Percentiles rank a stretch among this genome's conserved stretches.
Conservation (phyloP, 2,113 vertebrate species). For the Archocentrus centrarchus region DNA sequence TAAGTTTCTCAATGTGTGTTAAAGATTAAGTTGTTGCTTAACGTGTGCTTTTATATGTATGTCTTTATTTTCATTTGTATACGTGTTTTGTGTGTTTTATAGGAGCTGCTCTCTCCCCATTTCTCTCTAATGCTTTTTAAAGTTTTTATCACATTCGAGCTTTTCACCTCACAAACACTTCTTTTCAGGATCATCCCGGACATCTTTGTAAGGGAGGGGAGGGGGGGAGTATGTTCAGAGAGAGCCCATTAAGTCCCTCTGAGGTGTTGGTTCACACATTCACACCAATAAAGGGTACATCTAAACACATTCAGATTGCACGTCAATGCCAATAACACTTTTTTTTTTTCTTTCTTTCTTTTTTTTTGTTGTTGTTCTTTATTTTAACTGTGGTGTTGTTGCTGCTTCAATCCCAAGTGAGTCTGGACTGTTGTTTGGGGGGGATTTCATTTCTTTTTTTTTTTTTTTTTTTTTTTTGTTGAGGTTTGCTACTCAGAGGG, state of each 20-base stretch:
- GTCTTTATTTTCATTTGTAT: slow-evolving; percentile 25
- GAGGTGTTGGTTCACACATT: slow-evolving; percentile 29
- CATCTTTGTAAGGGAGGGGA: neutral
- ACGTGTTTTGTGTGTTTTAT: slow-evolving; percentile 34
- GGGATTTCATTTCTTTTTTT: too few species aligned
- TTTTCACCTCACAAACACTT: slow-evolving; percentile 47
- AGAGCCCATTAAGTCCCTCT: slow-evolving; percentile 26
- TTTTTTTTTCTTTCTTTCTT: neutral
- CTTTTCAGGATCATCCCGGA: slow-evolving; percentile 58
- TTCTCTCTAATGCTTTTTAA: neutral
- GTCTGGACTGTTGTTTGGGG: neutral
- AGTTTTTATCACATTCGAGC: slow-evolving; percentile 33
- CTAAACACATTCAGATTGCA: slow-evolving; percentile 5
- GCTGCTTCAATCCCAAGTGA: slow-evolving; percentile 37
- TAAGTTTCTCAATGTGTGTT: slow-evolving; percentile 32
- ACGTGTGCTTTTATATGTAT: slow-evolving; percentile 11
- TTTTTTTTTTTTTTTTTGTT: neutral
- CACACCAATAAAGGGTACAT: slow-evolving; percentile 28
- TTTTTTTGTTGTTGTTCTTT: slow-evolving; percentile 3
- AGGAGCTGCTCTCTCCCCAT: neutral
- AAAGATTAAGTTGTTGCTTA: slow-evolving; percentile 44
- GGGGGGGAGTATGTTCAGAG: slow-evolving; percentile 7
- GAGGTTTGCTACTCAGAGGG: slow-evolving; percentile 30
- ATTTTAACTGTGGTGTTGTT: slow-evolving; percentile 30
- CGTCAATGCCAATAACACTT: neutral